Evolutionary conservation across 2,113 vertebrate genomes (phyloP), one percentile per base, ranked within the genome.

Genomic region (Grus americana): DNA sequence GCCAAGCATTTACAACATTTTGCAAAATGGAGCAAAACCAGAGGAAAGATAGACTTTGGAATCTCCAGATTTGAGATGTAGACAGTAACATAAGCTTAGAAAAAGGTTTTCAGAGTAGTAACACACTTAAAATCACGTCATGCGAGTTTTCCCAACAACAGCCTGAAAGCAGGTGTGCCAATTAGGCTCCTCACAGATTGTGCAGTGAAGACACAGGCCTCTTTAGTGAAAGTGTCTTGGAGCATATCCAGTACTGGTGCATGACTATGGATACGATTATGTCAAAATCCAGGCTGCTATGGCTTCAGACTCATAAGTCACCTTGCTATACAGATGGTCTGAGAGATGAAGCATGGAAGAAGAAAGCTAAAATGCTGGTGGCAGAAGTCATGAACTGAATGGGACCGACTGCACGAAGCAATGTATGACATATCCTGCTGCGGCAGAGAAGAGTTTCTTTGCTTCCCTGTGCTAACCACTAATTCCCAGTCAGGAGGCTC

Each of bases 321-420:
- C 92, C 93, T 95, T 93, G 88, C 74, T 86, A 23, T 75, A 70
- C 96, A 97, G 97, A 97, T 97, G 95, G 97, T 65, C 92, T 79
- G 95, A 97, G 93, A 94, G 57, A 95, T 93, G 97, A 93, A 96
- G 93, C 94, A 94, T 96, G 71, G 89, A 85, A 80, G 58, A 74
- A 81, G 70, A 55, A 68, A 87, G 63, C 32, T 90, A 34, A 93
- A 96, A 76, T 70, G 86, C 88, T 84, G 15, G 71, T 95, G 86
- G 90, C 76, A 83, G 82, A 91, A 97, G 93, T 91, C 90, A 29
- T 75, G 82, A 91, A 82, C 91, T 55, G 46, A 71, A 36, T 8
- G 44, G 19, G 4, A 82, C 79, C 54, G 61, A 89, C 57, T 72
- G 83, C 82, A 93, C 0, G 0, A 79, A 88, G 71, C 38, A 86